A percentile compares a stretch with the other conserved stretches of the same genome.
phyloP scores from a whole-genome alignment of 1,140 invertebrate species.

The Drosophila kurseongensis region DNA sequence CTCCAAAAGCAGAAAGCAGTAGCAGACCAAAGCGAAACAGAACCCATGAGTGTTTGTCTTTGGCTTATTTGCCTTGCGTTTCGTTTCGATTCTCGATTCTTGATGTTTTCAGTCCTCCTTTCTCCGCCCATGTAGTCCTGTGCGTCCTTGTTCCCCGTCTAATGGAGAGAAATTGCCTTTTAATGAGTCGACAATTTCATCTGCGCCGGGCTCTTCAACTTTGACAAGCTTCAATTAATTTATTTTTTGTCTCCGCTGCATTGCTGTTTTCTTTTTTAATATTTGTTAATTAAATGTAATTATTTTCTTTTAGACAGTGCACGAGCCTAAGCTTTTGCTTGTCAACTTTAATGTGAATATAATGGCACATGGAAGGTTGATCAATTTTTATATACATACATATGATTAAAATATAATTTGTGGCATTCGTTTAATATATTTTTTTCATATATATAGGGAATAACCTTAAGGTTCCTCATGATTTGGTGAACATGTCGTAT shows the following conservation, averaged over 20 bases:
- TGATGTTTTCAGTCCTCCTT: conserved; percentile 23
- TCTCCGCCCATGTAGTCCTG: conserved; percentile 4
- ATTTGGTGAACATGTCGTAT: background rate
- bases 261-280: conserved; percentile 4
- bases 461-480: too few species aligned
- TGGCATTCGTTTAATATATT: too few species aligned
- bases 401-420: background rate
- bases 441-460: too few species aligned
- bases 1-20: conserved; percentile 22
- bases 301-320: conserved; percentile 8
- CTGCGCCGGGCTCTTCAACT: conserved; percentile 29
- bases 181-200: conserved; percentile 78
- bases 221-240: conserved; percentile 47
- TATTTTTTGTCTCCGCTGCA: conserved; percentile 4
- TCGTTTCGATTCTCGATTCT: conserved; percentile 43
- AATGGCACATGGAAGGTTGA: background rate
- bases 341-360: conserved; percentile 5
- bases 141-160: conserved; percentile 22
- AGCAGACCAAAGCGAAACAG: conserved; percentile 33
- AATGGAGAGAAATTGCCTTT: conserved; percentile 78
- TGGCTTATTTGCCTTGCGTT: conserved; percentile 60
- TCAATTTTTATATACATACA: background rate
- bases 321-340: background rate
- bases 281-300: conserved; percentile 27
- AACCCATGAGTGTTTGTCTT: conserved; percentile 74